Evolutionary conservation across 2,888 invertebrate species (phyloP).

Genomic region (Drosophila anceps): DNA sequence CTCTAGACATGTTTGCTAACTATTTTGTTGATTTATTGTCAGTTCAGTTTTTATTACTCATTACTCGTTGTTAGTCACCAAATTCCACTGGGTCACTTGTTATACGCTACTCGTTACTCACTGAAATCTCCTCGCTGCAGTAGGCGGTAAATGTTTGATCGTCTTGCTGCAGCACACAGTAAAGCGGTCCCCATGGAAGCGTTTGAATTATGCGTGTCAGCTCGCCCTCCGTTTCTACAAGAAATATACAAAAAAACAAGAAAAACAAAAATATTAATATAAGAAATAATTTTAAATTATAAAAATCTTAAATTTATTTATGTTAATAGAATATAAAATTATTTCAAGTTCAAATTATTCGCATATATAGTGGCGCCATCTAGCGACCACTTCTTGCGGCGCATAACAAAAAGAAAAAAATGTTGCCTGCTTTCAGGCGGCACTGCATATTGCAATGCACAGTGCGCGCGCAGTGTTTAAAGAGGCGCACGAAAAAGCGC

Average conservation of each 20-base stretch:
- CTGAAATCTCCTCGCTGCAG: constrained; percentile 90
- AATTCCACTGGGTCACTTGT: background rate
- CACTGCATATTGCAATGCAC: background rate
- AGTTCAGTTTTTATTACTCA: background rate
- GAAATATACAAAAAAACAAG: background rate
- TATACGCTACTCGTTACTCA: constrained; percentile 85
- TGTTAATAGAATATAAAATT: too few relatives aligned
- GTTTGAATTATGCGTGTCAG: constrained; percentile 84
- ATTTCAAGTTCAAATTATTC: background rate
- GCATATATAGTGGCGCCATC: constrained; percentile 40
- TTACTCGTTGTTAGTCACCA: constrained; percentile 3
- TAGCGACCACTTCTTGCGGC: background rate
- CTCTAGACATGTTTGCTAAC: too few relatives aligned
- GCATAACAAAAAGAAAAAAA: background rate
- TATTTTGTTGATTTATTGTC: too few relatives aligned
- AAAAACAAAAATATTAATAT: background rate
- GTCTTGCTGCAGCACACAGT: constrained; percentile 90
- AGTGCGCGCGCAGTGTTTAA: constrained; percentile 22
- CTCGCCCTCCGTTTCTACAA: constrained; percentile 85
- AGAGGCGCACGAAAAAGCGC: constrained; percentile 6
- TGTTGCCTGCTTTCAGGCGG: constrained; percentile 57
- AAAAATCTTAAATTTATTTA: too few relatives aligned
- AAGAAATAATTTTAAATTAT: background rate
- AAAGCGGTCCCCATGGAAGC: constrained; percentile 89
- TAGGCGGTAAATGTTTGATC: constrained; percentile 90